phyloP scores from a whole-genome alignment of 2,797 vertebrate genomes.

The Pseudochromis fuscus region DNA sequence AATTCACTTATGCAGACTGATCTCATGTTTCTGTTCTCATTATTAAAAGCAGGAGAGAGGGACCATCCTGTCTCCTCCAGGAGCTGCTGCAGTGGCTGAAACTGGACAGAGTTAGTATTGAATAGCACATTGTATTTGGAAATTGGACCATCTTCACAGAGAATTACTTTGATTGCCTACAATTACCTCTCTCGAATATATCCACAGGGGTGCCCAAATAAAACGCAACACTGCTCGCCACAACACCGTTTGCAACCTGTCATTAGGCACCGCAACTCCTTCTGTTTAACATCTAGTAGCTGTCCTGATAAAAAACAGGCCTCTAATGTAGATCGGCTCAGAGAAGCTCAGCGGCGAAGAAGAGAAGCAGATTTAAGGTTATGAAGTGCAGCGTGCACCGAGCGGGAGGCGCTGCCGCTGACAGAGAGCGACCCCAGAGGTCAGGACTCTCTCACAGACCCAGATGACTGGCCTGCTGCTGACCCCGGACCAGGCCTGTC shows the following conservation, averaged over 20 bases:
- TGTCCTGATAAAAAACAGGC: constrained; percentile 26
- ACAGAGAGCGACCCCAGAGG: constrained; percentile 27
- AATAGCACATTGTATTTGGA: constrained; percentile 62
- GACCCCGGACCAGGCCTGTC: constrained; percentile 44
- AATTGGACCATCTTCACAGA: constrained; percentile 58
- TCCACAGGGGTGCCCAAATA: constrained; percentile 57
- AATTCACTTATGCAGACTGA: constrained; percentile 14
- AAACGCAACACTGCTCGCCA: constrained; percentile 46
- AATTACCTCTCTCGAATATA: constrained; percentile 66
- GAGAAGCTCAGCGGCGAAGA: not conserved
- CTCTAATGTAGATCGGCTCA: constrained; percentile 7
- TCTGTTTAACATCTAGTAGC: constrained; percentile 40
- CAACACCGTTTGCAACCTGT: constrained; percentile 51
- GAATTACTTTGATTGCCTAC: constrained; percentile 63
- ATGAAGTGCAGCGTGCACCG: constrained; percentile 28
- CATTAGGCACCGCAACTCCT: constrained; percentile 54
- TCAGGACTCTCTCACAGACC: constrained; percentile 32
- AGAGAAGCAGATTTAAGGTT: constrained; percentile 3
- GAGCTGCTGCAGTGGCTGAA: constrained; percentile 54
- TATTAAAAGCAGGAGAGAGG: constrained; percentile 35
- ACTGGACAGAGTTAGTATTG: constrained; percentile 23
- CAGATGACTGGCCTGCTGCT: constrained; percentile 45
- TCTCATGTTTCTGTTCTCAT: constrained; percentile 23
- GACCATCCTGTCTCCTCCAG: constrained; percentile 27
- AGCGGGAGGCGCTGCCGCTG: constrained; percentile 5